Evolutionary conservation across 2,113 vertebrate species (phyloP).

Genomic region (Osmerus eperlanus): DNA sequence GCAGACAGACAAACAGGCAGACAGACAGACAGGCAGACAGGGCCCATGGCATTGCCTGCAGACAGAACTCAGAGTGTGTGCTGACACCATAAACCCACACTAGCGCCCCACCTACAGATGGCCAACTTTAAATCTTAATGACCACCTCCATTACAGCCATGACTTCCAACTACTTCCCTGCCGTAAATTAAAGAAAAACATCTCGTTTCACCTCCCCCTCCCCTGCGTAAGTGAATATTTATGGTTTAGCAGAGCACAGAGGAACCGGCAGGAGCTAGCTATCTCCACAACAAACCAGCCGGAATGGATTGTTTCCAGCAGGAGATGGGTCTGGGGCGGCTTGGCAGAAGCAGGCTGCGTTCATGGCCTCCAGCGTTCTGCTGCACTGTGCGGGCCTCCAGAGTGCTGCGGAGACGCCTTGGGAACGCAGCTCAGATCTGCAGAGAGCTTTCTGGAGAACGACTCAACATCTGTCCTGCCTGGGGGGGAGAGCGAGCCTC

Average conservation of each 20-base stretch:
- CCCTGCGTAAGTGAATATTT: slow-evolving; percentile 25
- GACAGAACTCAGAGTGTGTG: neutral
- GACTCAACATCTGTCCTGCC: slow-evolving; percentile 54
- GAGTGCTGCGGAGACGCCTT: neutral
- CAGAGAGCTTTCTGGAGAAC: slow-evolving; percentile 16
- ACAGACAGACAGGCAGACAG: neutral
- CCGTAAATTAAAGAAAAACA: neutral
- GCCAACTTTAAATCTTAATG: slow-evolving; percentile 17
- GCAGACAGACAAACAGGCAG: too few species aligned
- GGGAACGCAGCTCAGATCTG: neutral
- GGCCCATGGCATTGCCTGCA: neutral
- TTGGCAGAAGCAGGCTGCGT: neutral
- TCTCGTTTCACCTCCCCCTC: neutral
- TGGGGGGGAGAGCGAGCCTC: slow-evolving; percentile 28
- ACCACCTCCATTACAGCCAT: slow-evolving; percentile 17
- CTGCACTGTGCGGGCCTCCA: neutral
- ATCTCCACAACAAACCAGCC: slow-evolving; percentile 24
- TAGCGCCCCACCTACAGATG: slow-evolving; percentile 15
- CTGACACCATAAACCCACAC: slow-evolving; percentile 31
- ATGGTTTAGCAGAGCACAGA: slow-evolving; percentile 15
- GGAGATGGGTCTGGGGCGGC: neutral
- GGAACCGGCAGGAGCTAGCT: neutral
- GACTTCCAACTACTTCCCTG: neutral
- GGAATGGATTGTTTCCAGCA: slow-evolving; percentile 22
- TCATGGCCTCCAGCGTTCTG: neutral